Percentiles rank a stretch among this genome's conserved stretches.
These are phyloP conservation scores for Anneissia japonica DNA, from an alignment of 35 echinoderm and acorn worm genomes.

Conservation along the genomic window DNA sequence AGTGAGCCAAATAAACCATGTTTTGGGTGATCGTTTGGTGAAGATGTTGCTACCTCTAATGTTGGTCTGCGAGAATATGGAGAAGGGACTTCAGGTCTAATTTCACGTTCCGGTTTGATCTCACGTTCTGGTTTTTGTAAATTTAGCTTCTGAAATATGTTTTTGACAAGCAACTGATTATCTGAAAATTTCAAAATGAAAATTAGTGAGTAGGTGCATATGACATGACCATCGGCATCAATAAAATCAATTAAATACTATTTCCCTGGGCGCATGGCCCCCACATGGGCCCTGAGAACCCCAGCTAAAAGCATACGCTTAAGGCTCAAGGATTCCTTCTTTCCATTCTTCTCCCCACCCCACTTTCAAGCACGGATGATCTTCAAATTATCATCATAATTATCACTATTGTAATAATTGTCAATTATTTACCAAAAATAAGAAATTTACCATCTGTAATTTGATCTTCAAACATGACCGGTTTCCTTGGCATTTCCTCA, in stretches of 20 bases:
- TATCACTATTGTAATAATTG: too few species aligned
- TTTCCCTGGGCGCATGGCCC: too few species aligned
- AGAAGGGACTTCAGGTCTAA: not conserved
- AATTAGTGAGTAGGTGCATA: too few species aligned
- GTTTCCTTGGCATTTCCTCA: not conserved
- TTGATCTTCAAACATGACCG: not conserved
- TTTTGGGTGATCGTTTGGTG: not conserved
- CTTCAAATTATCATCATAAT: too few species aligned
- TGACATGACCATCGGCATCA: too few species aligned
- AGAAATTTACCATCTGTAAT: not conserved
- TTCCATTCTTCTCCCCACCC: too few species aligned
- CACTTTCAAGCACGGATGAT: too few species aligned
- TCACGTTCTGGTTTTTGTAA: not conserved
- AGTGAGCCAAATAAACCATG: not conserved
- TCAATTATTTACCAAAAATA: too few species aligned
- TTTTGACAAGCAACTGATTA: not conserved
- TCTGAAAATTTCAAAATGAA: not conserved
- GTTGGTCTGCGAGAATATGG: not conserved
- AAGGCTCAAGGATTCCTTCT: too few species aligned
- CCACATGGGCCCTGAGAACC: too few species aligned
- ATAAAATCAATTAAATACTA: too few species aligned
- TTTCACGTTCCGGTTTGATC: not conserved
- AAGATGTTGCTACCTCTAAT: not conserved
- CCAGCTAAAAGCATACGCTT: too few species aligned
- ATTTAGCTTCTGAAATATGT: not conserved